Evolutionary conservation across 2,888 invertebrate genomes (phyloP).

Genomic region (Keiferia lycopersicella): DNA sequence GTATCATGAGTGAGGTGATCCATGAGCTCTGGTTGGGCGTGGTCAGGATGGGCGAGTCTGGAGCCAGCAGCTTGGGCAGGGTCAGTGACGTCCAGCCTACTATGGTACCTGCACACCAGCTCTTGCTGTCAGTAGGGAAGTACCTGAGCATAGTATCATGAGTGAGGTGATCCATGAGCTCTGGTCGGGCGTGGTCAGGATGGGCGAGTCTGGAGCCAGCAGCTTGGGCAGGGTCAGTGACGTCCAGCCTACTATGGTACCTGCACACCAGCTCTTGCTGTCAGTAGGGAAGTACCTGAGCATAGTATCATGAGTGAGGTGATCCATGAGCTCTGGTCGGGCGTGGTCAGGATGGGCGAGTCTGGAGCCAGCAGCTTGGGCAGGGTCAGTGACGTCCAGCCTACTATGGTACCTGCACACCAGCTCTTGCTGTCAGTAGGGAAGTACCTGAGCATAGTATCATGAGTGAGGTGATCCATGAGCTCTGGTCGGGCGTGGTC

Average conservation of each 20-base stretch:
- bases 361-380: slow-evolving; percentile 72
- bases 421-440: too few species aligned
- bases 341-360: too few species aligned
- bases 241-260: slow-evolving; percentile 81
- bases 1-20: slow-evolving; percentile 75
- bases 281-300: slow-evolving; percentile 64
- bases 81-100: too few species aligned
- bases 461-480: slow-evolving; percentile 84
- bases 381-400: slow-evolving; percentile 84
- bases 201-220: slow-evolving; percentile 69
- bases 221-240: slow-evolving; percentile 83
- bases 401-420: slow-evolving; percentile 73
- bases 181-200: slow-evolving; percentile 69
- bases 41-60: slow-evolving; percentile 76
- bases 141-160: slow-evolving; percentile 82
- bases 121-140: background rate
- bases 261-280: slow-evolving; percentile 44
- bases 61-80: slow-evolving; percentile 26
- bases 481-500: slow-evolving; percentile 76
- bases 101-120: too few species aligned
- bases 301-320: slow-evolving; percentile 84
- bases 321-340: slow-evolving; percentile 83
- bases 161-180: slow-evolving; percentile 85
- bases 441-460: slow-evolving; percentile 82
- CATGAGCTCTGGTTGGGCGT: slow-evolving; percentile 43